Percentiles rank a stretch among this genome's conserved stretches.
phyloP scores from a whole-genome alignment of 2,113 vertebrate genomes.

The Aphelocoma coerulescens region DNA sequence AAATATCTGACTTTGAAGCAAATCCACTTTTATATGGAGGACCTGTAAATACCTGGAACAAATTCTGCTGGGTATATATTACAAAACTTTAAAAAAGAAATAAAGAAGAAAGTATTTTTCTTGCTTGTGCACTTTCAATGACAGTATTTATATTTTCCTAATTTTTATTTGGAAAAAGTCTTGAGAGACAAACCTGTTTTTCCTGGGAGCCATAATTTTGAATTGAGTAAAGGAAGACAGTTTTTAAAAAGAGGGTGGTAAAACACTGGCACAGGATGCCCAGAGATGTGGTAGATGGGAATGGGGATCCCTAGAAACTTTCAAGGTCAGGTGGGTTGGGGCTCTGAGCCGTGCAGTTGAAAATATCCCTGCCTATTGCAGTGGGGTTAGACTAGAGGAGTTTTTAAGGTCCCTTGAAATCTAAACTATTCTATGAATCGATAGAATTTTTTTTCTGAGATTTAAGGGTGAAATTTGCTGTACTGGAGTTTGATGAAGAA shows the following conservation, averaged over 20 bases:
- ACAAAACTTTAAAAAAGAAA: not conserved
- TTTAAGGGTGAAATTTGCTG: not conserved
- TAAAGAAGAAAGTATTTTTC: not conserved
- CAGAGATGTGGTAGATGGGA: not conserved
- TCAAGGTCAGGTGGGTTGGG: not conserved
- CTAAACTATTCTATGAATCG: not conserved
- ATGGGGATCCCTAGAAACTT: not conserved
- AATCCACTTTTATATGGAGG: not conserved
- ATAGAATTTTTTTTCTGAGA: not conserved
- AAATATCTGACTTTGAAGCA: not conserved
- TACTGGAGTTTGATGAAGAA: not conserved
- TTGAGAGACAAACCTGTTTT: not conserved
- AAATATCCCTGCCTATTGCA: not conserved
- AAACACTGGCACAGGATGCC: not conserved
- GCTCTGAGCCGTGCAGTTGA: not conserved
- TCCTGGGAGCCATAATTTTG: not conserved
- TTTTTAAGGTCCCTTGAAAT: not conserved
- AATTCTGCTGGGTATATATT: not conserved
- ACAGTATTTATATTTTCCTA: not conserved
- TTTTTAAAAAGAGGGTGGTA: not conserved
- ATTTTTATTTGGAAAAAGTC: not conserved
- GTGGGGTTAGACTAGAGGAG: not conserved
- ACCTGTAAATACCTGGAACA: not conserved
- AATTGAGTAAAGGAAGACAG: not conserved
- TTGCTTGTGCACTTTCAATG: not conserved